Conservation (phyloP, 2,888 invertebrate genomes). For the Diarsia rubi region DNA sequence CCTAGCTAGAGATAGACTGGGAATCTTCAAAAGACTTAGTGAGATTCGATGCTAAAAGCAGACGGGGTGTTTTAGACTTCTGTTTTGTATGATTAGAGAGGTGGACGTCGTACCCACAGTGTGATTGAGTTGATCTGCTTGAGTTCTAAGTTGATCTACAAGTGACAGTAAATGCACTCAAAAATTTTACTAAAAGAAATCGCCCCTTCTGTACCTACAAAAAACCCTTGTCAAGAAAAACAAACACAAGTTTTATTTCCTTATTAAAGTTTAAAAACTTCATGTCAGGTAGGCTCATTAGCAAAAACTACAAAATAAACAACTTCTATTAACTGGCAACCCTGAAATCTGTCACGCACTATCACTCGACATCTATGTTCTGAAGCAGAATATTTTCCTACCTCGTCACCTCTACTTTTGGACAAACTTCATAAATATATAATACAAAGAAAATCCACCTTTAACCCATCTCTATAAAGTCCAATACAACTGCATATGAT, state of each 20-base stretch:
- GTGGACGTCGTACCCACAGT: too few relatives aligned
- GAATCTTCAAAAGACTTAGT: too few relatives aligned
- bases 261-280: slow-evolving; percentile 32
- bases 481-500: slow-evolving; percentile 14
- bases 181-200: too few relatives aligned
- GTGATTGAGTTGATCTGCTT: too few relatives aligned
- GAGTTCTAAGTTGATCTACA: too few relatives aligned
- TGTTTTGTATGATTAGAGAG: too few relatives aligned
- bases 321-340: slow-evolving; percentile 68
- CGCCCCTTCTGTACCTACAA: too few relatives aligned
- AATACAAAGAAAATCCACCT: slow-evolving; percentile 63
- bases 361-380: slow-evolving; percentile 87
- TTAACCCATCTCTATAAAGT: slow-evolving; percentile 62
- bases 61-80: too few relatives aligned
- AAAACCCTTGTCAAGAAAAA: background rate
- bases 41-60: too few relatives aligned
- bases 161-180: too few relatives aligned
- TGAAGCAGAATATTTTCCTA: slow-evolving; percentile 87
- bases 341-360: slow-evolving; percentile 84
- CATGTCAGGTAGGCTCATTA: background rate
- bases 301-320: slow-evolving; percentile 27
- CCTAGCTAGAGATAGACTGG: too few relatives aligned
- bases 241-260: background rate
- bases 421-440: slow-evolving; percentile 46
- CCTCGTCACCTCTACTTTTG: slow-evolving; percentile 86